phyloP scores from a whole-genome alignment of 2,113 vertebrate genomes.

The Esox niger region DNA sequence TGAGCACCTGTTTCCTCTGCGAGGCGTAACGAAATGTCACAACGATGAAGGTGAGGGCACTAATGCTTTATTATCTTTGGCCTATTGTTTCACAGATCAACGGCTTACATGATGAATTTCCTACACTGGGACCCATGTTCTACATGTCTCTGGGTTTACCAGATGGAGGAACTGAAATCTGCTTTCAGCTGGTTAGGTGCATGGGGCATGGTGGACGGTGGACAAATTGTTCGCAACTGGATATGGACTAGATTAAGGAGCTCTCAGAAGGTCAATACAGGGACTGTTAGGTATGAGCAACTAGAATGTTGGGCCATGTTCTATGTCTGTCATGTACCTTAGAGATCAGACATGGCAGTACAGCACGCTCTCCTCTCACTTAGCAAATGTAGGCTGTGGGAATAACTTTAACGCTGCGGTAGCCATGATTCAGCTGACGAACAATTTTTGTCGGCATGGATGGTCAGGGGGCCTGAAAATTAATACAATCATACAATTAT shows the following conservation, averaged over 20 bases:
- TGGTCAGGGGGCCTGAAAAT: no score
- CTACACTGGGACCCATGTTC: slow-evolving; percentile 37
- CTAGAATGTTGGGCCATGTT: background rate
- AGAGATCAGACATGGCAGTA: background rate
- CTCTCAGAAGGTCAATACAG: background rate
- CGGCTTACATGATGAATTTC: slow-evolving; percentile 57
- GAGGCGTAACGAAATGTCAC: slow-evolving; percentile 54
- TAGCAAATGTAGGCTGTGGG: no score
- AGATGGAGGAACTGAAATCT: background rate
- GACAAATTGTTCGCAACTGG: slow-evolving; percentile 45
- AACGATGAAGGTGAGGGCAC: slow-evolving; percentile 61
- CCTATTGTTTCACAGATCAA: slow-evolving; percentile 41
- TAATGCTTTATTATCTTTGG: slow-evolving; percentile 56
- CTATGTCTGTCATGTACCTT: background rate
- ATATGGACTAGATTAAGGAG: slow-evolving; percentile 27
- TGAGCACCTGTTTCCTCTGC: slow-evolving; percentile 37
- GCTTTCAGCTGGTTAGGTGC: slow-evolving; percentile 7
- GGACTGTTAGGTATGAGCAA: background rate
- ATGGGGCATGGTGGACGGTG: no score
- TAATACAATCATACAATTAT: no score
- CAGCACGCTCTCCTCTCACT: background rate
- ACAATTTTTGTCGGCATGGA: no score
- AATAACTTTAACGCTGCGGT: no score
- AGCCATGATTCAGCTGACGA: no score
- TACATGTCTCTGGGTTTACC: slow-evolving; percentile 20